Evolutionary conservation across 2,888 invertebrate genomes (phyloP), one percentile per base, ranked within the genome.

Genomic region (Coecobrya sp.): DNA sequence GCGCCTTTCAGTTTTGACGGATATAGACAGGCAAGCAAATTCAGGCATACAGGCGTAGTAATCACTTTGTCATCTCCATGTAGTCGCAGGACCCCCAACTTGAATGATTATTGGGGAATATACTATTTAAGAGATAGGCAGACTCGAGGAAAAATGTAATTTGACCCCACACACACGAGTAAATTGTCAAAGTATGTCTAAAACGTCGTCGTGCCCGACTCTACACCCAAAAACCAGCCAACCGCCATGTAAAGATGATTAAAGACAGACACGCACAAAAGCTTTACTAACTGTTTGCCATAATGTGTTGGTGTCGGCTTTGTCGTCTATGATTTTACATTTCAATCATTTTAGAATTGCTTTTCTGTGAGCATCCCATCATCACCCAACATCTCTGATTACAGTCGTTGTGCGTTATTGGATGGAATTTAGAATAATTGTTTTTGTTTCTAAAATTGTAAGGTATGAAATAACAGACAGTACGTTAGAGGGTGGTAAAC

Each of bases 151-250:
- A 19, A 42, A n/a, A 19, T 30, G 86, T 86, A 86, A 86, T 86
- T 86, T 86, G 86, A 86, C 73, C 86, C 25, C 42, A 73, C 73
- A 27, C 45, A 70, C 70, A 86, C 86, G 55, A 86, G 73, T 55
- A 86, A 86, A 86, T 86, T 86, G 86, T 73, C 73, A 73, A 73
- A 73, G 27, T 65, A 65, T 25, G 8, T 11, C 25, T 65, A 11
- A 55, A 13, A 65, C 27, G 25, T 65, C 1, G n/a, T 65, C 11
- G 25, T 65, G 1, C 4, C 16, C 25, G 25, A 27, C 27, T 3
- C 11, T 13, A 27, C 11, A 2, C 13, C 11, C 25, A 5, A 22
- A 2, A 65, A 10, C 65, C 0, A 8, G 5, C 4, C n/a, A n/a
- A n/a, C 1, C 42, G 11, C 25, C 73, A 73, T 73, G 42, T 73